These are phyloP conservation scores for Nomada fabriciana DNA, from an alignment of 2,888 invertebrate genomes.

Conservation along the genomic window DNA sequence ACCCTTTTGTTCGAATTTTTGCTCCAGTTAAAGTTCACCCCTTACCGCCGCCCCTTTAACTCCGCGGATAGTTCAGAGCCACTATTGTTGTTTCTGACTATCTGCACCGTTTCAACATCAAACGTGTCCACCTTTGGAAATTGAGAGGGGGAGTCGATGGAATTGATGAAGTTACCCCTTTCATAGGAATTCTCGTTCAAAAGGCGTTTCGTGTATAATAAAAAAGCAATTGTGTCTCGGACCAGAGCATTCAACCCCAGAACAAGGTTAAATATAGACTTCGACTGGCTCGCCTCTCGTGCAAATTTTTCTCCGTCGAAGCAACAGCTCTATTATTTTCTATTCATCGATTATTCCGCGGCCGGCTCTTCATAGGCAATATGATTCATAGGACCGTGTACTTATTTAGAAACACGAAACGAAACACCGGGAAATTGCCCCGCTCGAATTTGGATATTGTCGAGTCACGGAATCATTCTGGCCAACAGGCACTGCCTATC, in stretches of 20 bases:
- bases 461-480: not conserved
- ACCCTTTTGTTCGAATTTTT: not conserved
- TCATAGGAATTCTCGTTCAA: not conserved
- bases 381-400: not conserved
- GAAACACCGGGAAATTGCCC: slow-evolving; percentile 6
- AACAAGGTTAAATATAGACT: too few species aligned
- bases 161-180: slow-evolving; percentile 5
- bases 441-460: not conserved
- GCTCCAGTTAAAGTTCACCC: not conserved
- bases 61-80: not conserved
- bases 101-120: too few species aligned
- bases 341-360: not conserved
- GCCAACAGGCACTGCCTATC: not conserved
- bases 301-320: not conserved
- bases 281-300: not conserved
- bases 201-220: not conserved
- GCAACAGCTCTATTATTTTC: not conserved
- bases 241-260: not conserved
- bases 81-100: slow-evolving; percentile 5
- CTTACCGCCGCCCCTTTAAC: not conserved
- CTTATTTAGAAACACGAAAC: not conserved
- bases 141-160: not conserved
- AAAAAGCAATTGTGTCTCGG: not conserved
- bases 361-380: not conserved
- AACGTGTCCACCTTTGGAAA: not conserved